Evolutionary conservation across 1,140 invertebrate genomes (phyloP).

Genomic region (Anoplolepis gracilipes): DNA sequence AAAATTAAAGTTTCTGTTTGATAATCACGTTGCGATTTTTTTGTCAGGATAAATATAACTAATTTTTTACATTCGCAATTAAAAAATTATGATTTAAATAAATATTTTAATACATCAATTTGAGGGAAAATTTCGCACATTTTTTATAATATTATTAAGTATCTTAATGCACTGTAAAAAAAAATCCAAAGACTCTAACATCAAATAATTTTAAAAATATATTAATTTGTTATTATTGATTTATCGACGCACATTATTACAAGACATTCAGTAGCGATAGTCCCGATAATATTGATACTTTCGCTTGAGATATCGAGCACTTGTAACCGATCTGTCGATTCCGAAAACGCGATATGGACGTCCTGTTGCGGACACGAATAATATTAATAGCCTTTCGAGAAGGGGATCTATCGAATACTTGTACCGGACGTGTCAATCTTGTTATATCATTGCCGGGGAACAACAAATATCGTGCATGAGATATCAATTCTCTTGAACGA

Average conservation of each 20-base stretch:
- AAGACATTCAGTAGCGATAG: neutral
- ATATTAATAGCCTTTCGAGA: conserved; percentile 43
- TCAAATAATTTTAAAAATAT: neutral
- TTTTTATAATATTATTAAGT: neutral
- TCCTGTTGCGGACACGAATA: neutral
- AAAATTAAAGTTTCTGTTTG: neutral
- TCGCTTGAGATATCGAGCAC: conserved; percentile 1
- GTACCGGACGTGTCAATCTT: conserved; percentile 29
- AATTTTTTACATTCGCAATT: neutral
- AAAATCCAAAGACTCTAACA: neutral
- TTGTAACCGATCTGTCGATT: conserved; percentile 30
- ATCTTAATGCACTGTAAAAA: neutral
- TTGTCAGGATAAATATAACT: no score
- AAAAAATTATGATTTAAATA: neutral
- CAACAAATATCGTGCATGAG: neutral
- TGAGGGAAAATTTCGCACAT: neutral
- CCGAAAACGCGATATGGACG: conserved; percentile 9
- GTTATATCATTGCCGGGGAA: neutral
- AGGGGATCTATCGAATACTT: neutral
- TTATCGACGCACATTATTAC: neutral
- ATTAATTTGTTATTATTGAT: conserved; percentile 14
- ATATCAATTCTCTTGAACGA: conserved; percentile 8
- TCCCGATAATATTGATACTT: conserved; percentile 1
- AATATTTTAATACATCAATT: neutral
- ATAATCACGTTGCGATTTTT: neutral